These are phyloP conservation scores for Falco novaeseelandiae DNA, from an alignment of 2,797 vertebrate genomes.

Conservation along the genomic window DNA sequence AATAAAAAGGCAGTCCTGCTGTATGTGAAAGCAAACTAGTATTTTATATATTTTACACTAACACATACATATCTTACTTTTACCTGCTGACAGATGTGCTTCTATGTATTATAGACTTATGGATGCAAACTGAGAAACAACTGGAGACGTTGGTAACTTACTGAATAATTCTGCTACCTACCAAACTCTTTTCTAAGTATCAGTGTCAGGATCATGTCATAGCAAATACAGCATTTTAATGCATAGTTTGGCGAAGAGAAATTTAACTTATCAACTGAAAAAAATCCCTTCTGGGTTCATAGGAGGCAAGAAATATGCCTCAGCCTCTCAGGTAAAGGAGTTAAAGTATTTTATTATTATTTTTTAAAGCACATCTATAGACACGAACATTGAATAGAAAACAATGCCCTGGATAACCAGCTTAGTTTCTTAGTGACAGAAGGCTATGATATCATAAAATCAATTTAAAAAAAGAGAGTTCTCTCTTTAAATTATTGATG, in stretches of 20 bases:
- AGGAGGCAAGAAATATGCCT: neutral
- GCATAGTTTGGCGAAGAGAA: neutral
- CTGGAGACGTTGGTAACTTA: neutral
- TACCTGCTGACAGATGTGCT: neutral
- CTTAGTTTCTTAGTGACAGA: neutral
- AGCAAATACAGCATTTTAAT: neutral
- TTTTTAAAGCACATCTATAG: neutral
- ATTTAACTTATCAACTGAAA: neutral
- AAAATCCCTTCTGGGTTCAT: neutral
- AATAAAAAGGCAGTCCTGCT: neutral
- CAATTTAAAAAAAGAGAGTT: neutral
- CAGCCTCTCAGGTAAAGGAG: neutral
- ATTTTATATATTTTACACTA: neutral
- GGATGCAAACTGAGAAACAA: neutral
- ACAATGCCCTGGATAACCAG: neutral
- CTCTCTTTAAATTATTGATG: neutral
- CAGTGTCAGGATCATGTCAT: neutral
- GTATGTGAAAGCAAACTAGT: neutral
- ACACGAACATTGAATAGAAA: neutral
- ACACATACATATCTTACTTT: neutral
- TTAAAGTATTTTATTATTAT: neutral
- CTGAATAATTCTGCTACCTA: neutral
- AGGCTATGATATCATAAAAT: neutral
- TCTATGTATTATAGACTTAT: neutral
- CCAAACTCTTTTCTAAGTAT: neutral